Evolutionary conservation across 2,888 invertebrate species (phyloP).

Genomic region (Trichopria drosophilae): DNA sequence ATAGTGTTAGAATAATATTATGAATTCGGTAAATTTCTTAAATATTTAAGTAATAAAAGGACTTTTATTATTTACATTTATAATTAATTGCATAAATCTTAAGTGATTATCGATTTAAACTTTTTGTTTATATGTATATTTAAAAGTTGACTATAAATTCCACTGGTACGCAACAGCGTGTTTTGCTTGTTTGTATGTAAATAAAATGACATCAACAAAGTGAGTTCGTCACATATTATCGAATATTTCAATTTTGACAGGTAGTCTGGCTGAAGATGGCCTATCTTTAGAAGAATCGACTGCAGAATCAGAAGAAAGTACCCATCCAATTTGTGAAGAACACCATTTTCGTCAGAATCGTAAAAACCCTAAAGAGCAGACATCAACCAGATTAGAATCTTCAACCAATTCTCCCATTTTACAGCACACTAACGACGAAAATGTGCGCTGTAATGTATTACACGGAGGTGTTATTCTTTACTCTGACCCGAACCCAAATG

Average conservation of each 20-base stretch:
- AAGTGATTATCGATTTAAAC: too few relatives aligned
- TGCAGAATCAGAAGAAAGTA: constrained; percentile 56
- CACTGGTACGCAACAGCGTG: too few relatives aligned
- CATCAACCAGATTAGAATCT: constrained; percentile 29
- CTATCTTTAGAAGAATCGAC: constrained; percentile 67
- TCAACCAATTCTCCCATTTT: constrained; percentile 49
- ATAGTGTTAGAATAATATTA: too few relatives aligned
- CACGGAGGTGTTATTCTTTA: constrained; percentile 55
- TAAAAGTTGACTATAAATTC: too few relatives aligned
- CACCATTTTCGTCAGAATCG: constrained; percentile 56
- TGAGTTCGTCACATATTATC: constrained; percentile 15
- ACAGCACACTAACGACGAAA: constrained; percentile 49
- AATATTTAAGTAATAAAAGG: too few relatives aligned
- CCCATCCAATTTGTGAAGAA: constrained; percentile 53
- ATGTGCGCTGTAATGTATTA: constrained; percentile 52
- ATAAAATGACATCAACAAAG: too few relatives aligned
- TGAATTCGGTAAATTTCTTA: too few relatives aligned
- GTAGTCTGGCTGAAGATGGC: constrained; percentile 79
- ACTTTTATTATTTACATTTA: too few relatives aligned
- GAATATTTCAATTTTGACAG: constrained; percentile 60
- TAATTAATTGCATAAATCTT: too few relatives aligned
- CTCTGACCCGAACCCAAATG: constrained; percentile 50
- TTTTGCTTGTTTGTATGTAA: too few relatives aligned
- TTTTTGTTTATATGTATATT: too few relatives aligned
- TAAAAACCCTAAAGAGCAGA: constrained; percentile 41